These are phyloP conservation scores for Sapajus apella DNA, from an alignment of 2,113 vertebrate species.

Conservation along the genomic window DNA sequence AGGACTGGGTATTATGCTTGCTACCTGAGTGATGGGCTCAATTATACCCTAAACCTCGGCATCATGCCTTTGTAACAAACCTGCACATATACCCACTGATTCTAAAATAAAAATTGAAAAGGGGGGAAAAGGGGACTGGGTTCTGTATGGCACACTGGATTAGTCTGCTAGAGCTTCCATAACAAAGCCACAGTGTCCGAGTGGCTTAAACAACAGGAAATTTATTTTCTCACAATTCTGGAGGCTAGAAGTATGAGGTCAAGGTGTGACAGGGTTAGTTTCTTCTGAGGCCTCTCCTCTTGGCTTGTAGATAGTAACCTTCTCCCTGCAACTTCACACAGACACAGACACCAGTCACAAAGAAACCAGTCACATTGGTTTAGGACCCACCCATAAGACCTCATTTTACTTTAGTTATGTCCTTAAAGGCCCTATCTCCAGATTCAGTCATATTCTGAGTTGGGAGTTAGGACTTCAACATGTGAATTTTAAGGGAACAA, in stretches of 20 bases:
- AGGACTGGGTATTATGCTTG: not conserved
- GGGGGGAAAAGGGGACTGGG: too few species aligned
- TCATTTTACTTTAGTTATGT: not conserved
- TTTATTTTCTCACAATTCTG: not conserved
- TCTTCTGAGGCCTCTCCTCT: not conserved
- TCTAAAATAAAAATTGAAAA: too few species aligned
- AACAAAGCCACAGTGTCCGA: not conserved
- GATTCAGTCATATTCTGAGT: not conserved
- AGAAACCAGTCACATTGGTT: not conserved
- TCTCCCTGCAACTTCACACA: not conserved
- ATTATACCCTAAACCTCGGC: too few species aligned
- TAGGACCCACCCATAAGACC: not conserved
- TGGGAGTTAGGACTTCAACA: not conserved
- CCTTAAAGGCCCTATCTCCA: not conserved
- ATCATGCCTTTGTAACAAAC: too few species aligned
- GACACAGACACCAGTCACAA: not conserved
- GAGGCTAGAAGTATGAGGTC: not conserved
- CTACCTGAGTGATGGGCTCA: too few species aligned
- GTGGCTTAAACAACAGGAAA: not conserved
- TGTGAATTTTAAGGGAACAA: not conserved
- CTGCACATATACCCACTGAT: too few species aligned
- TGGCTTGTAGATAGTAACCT: not conserved
- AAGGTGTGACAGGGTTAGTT: not conserved
- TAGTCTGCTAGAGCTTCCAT: not conserved
- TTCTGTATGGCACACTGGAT: not conserved